phyloP scores from a whole-genome alignment of 2,797 vertebrate genomes.

The Odontamblyopus lacepedii region DNA sequence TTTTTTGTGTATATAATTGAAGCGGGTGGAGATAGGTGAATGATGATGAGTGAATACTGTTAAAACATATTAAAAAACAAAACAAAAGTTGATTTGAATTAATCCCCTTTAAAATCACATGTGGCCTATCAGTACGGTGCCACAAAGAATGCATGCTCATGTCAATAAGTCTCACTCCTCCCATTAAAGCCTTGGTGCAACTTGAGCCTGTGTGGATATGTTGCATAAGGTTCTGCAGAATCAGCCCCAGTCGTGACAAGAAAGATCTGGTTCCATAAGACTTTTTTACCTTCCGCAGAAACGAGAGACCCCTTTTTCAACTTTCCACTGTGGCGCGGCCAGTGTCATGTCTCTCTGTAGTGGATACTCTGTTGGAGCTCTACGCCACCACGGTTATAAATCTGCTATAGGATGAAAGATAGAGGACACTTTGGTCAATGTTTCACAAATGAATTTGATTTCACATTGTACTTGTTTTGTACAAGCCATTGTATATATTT shows the following conservation, averaged over 20 bases:
- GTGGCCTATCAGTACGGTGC: neutral
- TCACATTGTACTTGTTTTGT: neutral
- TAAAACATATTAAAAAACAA: too few relatives aligned
- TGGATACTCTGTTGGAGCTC: constrained; percentile 25
- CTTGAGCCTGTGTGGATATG: constrained; percentile 28
- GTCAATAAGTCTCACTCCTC: neutral
- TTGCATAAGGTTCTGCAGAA: constrained; percentile 43
- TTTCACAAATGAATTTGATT: constrained; percentile 24
- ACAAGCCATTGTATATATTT: constrained; percentile 10
- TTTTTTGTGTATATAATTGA: too few relatives aligned
- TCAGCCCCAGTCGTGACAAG: constrained; percentile 16
- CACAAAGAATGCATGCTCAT: neutral
- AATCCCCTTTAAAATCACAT: neutral
- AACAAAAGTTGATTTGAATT: too few relatives aligned
- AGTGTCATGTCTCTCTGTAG: constrained; percentile 28
- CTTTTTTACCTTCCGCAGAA: constrained; percentile 30
- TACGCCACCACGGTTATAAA: constrained; percentile 29
- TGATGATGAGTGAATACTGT: too few relatives aligned
- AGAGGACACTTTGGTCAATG: neutral
- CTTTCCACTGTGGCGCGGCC: constrained; percentile 30
- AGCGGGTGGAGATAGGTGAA: too few relatives aligned
- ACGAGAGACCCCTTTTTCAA: constrained; percentile 28
- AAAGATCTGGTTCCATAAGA: constrained; percentile 39
- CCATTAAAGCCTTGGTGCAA: constrained; percentile 20
- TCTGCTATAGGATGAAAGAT: constrained; percentile 25